phyloP scores from a whole-genome alignment of 2,888 invertebrate genomes.

The Priocnemis perturbator region DNA sequence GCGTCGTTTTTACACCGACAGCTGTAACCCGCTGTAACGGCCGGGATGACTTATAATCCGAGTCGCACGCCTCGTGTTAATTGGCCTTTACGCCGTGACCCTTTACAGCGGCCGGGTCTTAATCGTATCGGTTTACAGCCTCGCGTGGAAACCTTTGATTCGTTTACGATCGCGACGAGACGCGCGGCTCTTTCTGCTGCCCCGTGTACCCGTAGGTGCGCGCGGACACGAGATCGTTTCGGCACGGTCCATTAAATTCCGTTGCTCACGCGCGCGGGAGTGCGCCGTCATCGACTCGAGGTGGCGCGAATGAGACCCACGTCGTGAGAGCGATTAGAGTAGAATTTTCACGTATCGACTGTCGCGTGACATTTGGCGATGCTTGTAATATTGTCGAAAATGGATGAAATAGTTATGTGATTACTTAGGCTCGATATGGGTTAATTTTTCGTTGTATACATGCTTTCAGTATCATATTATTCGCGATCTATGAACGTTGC shows the following conservation, averaged over 20 bases:
- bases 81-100: slow-evolving; percentile 63
- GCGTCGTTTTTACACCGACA: slow-evolving; percentile 34
- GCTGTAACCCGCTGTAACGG: slow-evolving; percentile 42
- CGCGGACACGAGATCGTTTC: slow-evolving; percentile 47
- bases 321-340: too few species aligned
- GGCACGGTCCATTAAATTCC: slow-evolving; percentile 41
- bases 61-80: slow-evolving; percentile 67
- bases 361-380: too few species aligned
- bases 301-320: not conserved
- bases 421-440: too few species aligned
- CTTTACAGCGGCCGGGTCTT: slow-evolving; percentile 51
- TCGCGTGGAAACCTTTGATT: slow-evolving; percentile 61
- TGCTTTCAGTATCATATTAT: too few species aligned
- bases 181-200: slow-evolving; percentile 15
- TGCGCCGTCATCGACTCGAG: slow-evolving; percentile 1
- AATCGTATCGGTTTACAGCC: slow-evolving; percentile 69
- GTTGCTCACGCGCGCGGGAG: slow-evolving; percentile 21
- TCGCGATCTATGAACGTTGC: too few species aligned
- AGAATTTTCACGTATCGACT: too few species aligned
- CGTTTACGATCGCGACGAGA: slow-evolving; percentile 61
- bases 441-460: too few species aligned
- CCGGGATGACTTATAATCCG: slow-evolving; percentile 62
- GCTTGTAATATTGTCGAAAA: too few species aligned
- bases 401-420: too few species aligned
- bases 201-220: not conserved